Conservation (phyloP, 1,140 invertebrate species). For the Zophobas atratus region DNA sequence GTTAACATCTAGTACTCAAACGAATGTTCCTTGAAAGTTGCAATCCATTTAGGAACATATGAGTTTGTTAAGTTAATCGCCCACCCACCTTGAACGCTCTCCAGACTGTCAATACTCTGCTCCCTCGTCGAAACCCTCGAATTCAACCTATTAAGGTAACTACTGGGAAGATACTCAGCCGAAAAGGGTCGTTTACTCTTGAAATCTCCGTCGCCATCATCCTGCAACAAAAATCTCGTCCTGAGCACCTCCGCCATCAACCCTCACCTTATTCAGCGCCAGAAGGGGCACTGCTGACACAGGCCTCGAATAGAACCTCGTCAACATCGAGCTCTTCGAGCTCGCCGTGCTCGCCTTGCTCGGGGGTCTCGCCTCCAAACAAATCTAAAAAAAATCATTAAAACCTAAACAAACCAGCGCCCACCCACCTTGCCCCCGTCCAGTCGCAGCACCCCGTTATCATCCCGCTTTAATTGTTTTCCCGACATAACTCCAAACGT, state of each 20-base stretch:
- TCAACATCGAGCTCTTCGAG: constrained; percentile 52
- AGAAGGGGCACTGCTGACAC: constrained; percentile 59
- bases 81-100: constrained; percentile 54
- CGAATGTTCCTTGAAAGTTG: no score
- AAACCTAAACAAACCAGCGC: constrained; percentile 8
- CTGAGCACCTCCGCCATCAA: constrained; percentile 2
- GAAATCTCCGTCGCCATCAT: constrained; percentile 39
- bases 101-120: constrained; percentile 47
- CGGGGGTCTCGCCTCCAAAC: constrained; percentile 55
- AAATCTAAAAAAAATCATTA: constrained; percentile 54
- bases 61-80: background rate
- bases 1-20: no score
- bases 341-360: constrained; percentile 55
- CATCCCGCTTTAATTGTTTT: constrained; percentile 34
- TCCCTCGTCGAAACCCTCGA: constrained; percentile 50
- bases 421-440: constrained; percentile 20
- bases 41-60: background rate
- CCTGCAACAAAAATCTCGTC: constrained; percentile 42
- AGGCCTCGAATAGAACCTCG: constrained; percentile 57
- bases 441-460: constrained; percentile 32
- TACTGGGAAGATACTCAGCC: constrained; percentile 55
- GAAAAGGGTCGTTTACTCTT: constrained; percentile 58
- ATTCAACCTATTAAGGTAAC: constrained; percentile 36
- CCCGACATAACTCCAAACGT: constrained; percentile 32
- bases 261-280: constrained; percentile 52